Evolutionary conservation across 2,113 vertebrate species (phyloP).

Genomic region (Gymnorhina tibicen): DNA sequence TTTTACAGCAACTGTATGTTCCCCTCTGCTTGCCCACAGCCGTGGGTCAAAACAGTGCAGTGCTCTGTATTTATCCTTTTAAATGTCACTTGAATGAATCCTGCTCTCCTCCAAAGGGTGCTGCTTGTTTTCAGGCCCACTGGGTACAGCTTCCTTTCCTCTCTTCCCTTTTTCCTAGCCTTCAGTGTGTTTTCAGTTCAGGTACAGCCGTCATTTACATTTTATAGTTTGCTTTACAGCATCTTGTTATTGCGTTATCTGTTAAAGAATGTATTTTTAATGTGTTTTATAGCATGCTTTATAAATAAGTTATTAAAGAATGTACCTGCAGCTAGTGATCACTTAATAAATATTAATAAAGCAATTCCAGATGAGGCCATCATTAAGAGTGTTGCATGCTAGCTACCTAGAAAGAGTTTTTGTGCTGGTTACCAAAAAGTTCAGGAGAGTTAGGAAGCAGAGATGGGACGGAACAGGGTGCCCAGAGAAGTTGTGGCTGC

Average conservation of each 20-base stretch:
- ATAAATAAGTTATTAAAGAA: constrained; percentile 76
- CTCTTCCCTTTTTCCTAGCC: not conserved
- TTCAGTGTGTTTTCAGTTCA: not conserved
- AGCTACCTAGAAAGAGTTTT: constrained; percentile 3
- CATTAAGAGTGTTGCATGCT: constrained; percentile 13
- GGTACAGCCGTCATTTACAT: constrained; percentile 9
- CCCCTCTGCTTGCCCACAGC: not conserved
- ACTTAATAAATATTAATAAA: constrained; percentile 77
- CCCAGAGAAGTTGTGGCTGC: not conserved
- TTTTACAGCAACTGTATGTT: not conserved
- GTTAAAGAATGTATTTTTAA: constrained; percentile 80
- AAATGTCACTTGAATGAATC: not conserved
- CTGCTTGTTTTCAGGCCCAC: not conserved
- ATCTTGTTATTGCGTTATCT: constrained; percentile 66
- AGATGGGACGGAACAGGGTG: not conserved
- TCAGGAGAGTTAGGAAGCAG: not conserved
- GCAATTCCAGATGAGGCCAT: constrained; percentile 67
- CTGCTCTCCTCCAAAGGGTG: not conserved
- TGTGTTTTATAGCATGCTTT: constrained; percentile 69
- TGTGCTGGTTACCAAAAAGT: not conserved
- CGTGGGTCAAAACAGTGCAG: not conserved
- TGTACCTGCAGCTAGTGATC: constrained; percentile 70
- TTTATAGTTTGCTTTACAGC: constrained; percentile 50
- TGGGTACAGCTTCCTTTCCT: not conserved
- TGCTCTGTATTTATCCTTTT: not conserved